Percentiles rank a stretch among this genome's conserved stretches.
Conservation (phyloP, 2,113 vertebrate genomes). For the Tyrannus savana region DNA sequence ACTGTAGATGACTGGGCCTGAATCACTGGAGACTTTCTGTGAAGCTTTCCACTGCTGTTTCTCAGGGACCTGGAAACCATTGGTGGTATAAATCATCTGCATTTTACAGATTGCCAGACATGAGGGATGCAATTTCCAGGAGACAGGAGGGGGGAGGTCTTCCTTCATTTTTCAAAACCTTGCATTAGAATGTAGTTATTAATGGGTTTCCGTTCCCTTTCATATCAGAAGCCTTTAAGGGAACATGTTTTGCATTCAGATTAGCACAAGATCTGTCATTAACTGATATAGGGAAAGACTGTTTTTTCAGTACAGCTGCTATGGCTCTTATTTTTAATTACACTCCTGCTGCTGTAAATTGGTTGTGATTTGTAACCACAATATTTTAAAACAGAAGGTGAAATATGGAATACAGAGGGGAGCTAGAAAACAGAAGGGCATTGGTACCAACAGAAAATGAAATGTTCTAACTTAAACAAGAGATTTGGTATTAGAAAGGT, state of each 20-base stretch:
- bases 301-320: slow-evolving; percentile 63
- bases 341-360: slow-evolving; percentile 39
- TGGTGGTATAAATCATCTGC: slow-evolving; percentile 46
- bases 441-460: background rate
- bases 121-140: slow-evolving; percentile 26
- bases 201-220: slow-evolving; percentile 38
- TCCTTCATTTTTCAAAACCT: slow-evolving; percentile 52
- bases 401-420: background rate
- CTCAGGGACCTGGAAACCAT: background rate
- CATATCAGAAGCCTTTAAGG: slow-evolving; percentile 14
- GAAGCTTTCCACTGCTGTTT: slow-evolving; percentile 33
- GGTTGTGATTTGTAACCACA: slow-evolving; percentile 28
- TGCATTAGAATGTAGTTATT: slow-evolving; percentile 41
- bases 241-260: slow-evolving; percentile 50
- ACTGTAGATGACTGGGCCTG: background rate
- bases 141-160: background rate
- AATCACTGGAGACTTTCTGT: background rate
- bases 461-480: background rate
- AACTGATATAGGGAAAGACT: slow-evolving; percentile 14
- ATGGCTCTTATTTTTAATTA: slow-evolving; percentile 75
- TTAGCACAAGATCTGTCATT: slow-evolving; percentile 29
- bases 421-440: background rate
- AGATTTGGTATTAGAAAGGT: background rate
- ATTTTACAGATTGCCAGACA: slow-evolving; percentile 44
- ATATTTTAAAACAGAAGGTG: slow-evolving; percentile 10